phyloP scores from a whole-genome alignment of 2,888 invertebrate genomes.

The Pycnomerus fuliginosus region DNA sequence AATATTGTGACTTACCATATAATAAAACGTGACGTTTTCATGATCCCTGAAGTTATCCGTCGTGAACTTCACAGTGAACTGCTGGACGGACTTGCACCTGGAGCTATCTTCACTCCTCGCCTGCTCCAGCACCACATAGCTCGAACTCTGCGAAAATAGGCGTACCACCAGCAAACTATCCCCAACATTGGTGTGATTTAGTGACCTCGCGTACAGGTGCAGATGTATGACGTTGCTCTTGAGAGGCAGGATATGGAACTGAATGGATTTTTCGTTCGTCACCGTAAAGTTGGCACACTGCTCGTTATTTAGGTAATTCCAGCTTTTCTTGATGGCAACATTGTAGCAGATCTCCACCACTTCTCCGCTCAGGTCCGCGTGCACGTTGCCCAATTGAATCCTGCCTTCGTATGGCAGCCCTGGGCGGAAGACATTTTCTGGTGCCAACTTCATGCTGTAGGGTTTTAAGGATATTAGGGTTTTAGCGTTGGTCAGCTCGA shows the following conservation, averaged over 20 bases:
- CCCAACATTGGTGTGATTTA: slow-evolving; percentile 39
- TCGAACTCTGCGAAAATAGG: slow-evolving; percentile 47
- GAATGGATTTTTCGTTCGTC: slow-evolving; percentile 33
- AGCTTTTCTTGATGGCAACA: slow-evolving; percentile 45
- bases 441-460: slow-evolving; percentile 60
- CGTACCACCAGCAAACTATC: slow-evolving; percentile 36
- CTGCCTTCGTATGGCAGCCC: slow-evolving; percentile 71
- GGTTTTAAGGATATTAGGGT: slow-evolving; percentile 60
- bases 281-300: slow-evolving; percentile 44
- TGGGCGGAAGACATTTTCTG: slow-evolving; percentile 64
- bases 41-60: slow-evolving; percentile 38
- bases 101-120: slow-evolving; percentile 28
- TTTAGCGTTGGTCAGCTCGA: slow-evolving; percentile 62
- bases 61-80: slow-evolving; percentile 46
- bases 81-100: slow-evolving; percentile 44
- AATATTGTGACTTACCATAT: slow-evolving; percentile 42
- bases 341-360: slow-evolving; percentile 48
- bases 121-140: slow-evolving; percentile 44
- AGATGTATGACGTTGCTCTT: slow-evolving; percentile 45
- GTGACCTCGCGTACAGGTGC: slow-evolving; percentile 44
- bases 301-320: slow-evolving; percentile 45
- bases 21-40: slow-evolving; percentile 45
- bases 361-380: slow-evolving; percentile 33
- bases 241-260: slow-evolving; percentile 46
- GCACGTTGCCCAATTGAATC: slow-evolving; percentile 48